Conservation (phyloP, 2,113 vertebrate genomes). For the Lamprotornis superbus region DNA sequence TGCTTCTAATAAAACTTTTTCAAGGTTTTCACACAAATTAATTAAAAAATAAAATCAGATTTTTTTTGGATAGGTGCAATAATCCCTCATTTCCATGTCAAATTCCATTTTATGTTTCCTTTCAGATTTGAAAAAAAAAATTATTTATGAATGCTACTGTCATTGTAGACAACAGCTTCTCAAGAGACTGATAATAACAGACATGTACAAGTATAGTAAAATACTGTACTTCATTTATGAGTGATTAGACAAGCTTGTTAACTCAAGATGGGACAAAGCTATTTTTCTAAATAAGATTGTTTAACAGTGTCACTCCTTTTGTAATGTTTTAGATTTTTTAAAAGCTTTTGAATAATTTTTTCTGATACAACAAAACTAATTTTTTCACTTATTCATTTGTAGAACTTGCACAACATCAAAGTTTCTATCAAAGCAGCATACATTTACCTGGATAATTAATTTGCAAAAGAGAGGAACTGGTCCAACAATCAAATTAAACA, state of each 20-base stretch:
- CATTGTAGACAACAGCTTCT: neutral
- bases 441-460: conserved; percentile 33
- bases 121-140: neutral
- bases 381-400: neutral
- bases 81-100: neutral
- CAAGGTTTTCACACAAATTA: neutral
- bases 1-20: neutral
- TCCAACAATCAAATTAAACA: conserved; percentile 44
- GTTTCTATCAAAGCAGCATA: neutral
- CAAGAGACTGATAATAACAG: neutral
- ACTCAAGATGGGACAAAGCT: neutral
- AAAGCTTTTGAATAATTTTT: neutral
- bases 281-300: neutral
- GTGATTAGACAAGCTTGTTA: neutral
- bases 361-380: neutral
- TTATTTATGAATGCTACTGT: neutral
- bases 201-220: neutral
- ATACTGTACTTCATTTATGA: neutral
- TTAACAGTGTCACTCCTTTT: neutral
- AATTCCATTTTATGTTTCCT: neutral
- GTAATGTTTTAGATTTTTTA: neutral
- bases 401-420: neutral
- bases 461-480: conserved; percentile 28
- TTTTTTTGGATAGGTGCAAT: neutral
- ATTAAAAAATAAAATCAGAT: neutral